These are phyloP conservation scores for Stictonetta naevosa DNA, from an alignment of 2,113 vertebrate genomes.

Conservation along the genomic window DNA sequence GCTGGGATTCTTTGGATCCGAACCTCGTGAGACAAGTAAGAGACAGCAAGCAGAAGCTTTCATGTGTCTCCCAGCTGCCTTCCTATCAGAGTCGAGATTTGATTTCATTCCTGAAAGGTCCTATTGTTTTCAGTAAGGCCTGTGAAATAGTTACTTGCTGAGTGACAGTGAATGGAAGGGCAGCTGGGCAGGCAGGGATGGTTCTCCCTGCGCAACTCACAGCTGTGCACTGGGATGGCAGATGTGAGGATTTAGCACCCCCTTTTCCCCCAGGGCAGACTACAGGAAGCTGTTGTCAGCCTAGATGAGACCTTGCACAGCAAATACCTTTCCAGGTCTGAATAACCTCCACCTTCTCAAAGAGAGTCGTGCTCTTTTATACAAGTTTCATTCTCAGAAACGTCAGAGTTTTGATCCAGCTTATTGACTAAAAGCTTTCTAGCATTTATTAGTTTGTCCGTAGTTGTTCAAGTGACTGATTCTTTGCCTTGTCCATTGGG, in stretches of 20 bases:
- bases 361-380: background rate
- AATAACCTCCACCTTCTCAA: background rate
- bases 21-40: conserved; percentile 54
- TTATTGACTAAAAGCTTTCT: background rate
- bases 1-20: background rate
- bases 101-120: conserved; percentile 72
- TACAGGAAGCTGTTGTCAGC: conserved; percentile 1
- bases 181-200: conserved; percentile 68
- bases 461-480: background rate
- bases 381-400: background rate
- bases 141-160: conserved; percentile 70
- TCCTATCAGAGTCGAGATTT: conserved; percentile 63
- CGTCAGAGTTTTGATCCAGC: background rate
- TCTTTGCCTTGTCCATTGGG: background rate
- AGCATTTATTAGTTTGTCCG: background rate
- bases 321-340: background rate
- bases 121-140: conserved; percentile 63
- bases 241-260: conserved; percentile 37
- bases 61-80: conserved; percentile 67
- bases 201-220: conserved; percentile 33
- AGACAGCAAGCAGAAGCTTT: conserved; percentile 50
- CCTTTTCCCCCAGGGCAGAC: background rate
- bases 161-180: conserved; percentile 71
- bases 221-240: conserved; percentile 43
- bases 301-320: background rate